A percentile compares a stretch with the other conserved stretches of the same genome.
These are phyloP conservation scores for Deilephila elpenor DNA, from an alignment of 2,888 invertebrate species.

Conservation along the genomic window DNA sequence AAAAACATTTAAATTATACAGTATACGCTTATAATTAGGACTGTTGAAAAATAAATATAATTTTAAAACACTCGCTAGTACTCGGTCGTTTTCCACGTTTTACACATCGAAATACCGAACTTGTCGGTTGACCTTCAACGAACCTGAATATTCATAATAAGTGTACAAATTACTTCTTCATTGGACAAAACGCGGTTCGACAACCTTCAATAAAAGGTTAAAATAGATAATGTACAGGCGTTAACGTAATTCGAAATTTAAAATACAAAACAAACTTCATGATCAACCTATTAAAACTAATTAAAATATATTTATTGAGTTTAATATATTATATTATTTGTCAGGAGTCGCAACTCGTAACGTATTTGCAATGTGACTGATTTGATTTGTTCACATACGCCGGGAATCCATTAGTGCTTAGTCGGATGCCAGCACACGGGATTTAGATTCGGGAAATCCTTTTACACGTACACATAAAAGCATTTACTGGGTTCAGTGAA, in stretches of 20 bases:
- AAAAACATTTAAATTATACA: no score
- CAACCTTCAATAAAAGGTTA: conserved; percentile 28
- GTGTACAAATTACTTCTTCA: background rate
- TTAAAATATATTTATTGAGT: no score
- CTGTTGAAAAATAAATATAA: background rate
- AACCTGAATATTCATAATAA: conserved; percentile 22
- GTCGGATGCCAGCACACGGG: background rate
- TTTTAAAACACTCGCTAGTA: background rate
- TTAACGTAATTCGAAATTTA: background rate
- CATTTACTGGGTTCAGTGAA: conserved; percentile 3
- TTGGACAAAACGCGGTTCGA: conserved; percentile 10
- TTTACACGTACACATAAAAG: conserved; percentile 18
- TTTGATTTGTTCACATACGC: conserved; percentile 1
- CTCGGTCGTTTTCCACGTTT: background rate
- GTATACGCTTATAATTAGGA: no score
- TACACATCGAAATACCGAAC: background rate
- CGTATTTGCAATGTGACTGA: background rate
- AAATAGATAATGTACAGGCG: conserved; percentile 25
- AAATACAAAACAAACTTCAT: background rate
- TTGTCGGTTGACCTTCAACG: conserved; percentile 22
- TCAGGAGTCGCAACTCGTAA: background rate
- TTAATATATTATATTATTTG: no score
- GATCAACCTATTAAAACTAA: no score
- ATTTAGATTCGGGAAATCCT: conserved; percentile 1
- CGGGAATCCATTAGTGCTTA: background rate